These are phyloP conservation scores for Drosophila neonasuta DNA, from an alignment of 2,888 invertebrate genomes.

Conservation along the genomic window DNA sequence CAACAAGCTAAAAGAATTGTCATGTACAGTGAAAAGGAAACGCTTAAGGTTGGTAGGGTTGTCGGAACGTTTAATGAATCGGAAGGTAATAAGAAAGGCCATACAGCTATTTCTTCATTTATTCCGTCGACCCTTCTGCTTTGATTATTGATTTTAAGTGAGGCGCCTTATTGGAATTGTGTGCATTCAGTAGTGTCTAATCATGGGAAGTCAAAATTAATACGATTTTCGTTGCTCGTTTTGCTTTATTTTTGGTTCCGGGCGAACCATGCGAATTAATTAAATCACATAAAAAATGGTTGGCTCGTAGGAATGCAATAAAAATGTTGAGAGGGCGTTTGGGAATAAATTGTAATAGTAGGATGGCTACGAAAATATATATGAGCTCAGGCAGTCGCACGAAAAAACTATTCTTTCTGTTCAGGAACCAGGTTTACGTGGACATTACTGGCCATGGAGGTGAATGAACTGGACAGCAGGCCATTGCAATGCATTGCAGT, in stretches of 20 bases:
- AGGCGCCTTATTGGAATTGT: slow-evolving; percentile 67
- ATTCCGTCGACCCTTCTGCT: slow-evolving; percentile 40
- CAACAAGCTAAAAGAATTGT: not conserved
- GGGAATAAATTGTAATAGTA: not conserved
- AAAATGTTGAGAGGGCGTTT: slow-evolving; percentile 33
- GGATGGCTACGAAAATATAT: slow-evolving; percentile 30
- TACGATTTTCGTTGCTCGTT: slow-evolving; percentile 62
- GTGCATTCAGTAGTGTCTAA: slow-evolving; percentile 47
- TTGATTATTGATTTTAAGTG: slow-evolving; percentile 69
- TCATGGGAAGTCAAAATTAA: slow-evolving; percentile 60
- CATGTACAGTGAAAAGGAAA: not conserved
- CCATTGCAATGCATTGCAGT: slow-evolving; percentile 16
- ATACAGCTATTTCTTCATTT: slow-evolving; percentile 74
- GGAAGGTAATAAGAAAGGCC: slow-evolving; percentile 74
- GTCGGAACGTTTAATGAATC: slow-evolving; percentile 71
- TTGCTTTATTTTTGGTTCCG: slow-evolving; percentile 19
- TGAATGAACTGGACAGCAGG: not conserved
- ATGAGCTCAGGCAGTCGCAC: slow-evolving; percentile 20
- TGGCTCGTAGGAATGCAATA: slow-evolving; percentile 71
- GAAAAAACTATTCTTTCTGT: slow-evolving; percentile 43
- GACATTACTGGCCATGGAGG: not conserved
- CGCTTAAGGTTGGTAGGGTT: slow-evolving; percentile 34
- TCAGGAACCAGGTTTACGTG: slow-evolving; percentile 20
- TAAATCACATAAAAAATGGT: slow-evolving; percentile 71
- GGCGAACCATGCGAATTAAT: slow-evolving; percentile 60